A percentile compares a stretch with the other conserved stretches of the same genome.
Conservation (phyloP, 2,113 vertebrate species). For the Malaclemys terrapin region DNA sequence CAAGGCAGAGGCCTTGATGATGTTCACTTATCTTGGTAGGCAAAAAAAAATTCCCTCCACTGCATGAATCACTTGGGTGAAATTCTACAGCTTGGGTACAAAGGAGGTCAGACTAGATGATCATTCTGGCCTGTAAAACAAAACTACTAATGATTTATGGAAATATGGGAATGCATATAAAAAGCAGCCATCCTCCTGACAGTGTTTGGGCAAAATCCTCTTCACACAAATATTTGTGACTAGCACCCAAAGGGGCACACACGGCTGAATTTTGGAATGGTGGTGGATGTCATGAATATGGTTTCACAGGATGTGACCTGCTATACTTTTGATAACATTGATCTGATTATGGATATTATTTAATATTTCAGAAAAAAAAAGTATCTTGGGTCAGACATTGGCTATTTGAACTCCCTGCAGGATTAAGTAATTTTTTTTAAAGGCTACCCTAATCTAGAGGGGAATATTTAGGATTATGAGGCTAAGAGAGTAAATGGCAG, state of each 20-base stretch:
- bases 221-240: background rate
- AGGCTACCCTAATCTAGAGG: background rate
- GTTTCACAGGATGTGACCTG: background rate
- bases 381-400: background rate
- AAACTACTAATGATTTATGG: background rate
- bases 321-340: background rate
- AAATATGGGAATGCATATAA: background rate
- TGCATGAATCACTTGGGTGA: background rate
- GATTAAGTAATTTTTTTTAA: background rate
- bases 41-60: background rate
- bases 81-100: background rate
- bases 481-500: background rate
- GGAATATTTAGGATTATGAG: background rate
- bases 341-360: background rate
- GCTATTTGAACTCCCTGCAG: background rate
- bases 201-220: background rate
- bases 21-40: background rate
- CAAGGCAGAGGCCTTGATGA: background rate
- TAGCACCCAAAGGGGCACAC: background rate
- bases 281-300: background rate
- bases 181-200: background rate
- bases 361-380: background rate
- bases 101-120: background rate
- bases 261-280: background rate
- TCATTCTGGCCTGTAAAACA: background rate